Evolutionary conservation across 2,888 invertebrate species (phyloP).

Genomic region (Tridacna gigas): DNA sequence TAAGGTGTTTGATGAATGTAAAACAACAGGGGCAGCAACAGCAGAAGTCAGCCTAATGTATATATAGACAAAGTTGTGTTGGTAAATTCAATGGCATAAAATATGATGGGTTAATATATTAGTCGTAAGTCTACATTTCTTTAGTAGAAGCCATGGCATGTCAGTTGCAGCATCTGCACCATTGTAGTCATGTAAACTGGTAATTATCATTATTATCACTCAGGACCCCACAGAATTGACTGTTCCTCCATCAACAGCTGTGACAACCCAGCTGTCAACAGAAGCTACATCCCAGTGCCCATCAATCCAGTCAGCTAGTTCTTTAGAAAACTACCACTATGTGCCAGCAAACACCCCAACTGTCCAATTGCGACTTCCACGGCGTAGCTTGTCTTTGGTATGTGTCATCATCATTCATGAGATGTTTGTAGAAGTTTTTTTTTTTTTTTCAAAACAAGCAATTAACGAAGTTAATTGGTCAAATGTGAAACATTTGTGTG

Average conservation of each 20-base stretch:
- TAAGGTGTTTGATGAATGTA: too few relatives aligned
- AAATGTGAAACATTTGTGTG: neutral
- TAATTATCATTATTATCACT: conserved; percentile 12
- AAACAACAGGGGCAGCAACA: too few relatives aligned
- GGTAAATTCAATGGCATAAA: neutral
- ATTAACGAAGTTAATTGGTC: conserved; percentile 9
- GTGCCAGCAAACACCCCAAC: conserved; percentile 20
- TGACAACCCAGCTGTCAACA: conserved; percentile 23
- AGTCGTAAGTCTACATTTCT: too few relatives aligned
- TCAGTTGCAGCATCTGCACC: conserved; percentile 15
- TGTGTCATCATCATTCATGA: neutral
- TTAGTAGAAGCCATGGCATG: too few relatives aligned
- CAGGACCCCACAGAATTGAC: conserved; percentile 16
- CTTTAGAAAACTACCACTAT: conserved; percentile 23
- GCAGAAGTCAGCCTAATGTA: too few relatives aligned
- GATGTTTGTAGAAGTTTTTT: neutral
- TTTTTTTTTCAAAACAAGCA: neutral
- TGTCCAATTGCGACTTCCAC: conserved; percentile 22
- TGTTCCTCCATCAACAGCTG: conserved; percentile 11
- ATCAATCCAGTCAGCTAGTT: conserved; percentile 15
- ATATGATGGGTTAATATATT: too few relatives aligned
- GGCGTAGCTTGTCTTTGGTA: conserved; percentile 23
- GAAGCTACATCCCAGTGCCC: conserved; percentile 11
- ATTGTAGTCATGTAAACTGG: neutral
- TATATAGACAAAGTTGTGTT: too few relatives aligned